These are phyloP conservation scores for Strix uralensis DNA, from an alignment of 2,113 vertebrate genomes.

Conservation along the genomic window DNA sequence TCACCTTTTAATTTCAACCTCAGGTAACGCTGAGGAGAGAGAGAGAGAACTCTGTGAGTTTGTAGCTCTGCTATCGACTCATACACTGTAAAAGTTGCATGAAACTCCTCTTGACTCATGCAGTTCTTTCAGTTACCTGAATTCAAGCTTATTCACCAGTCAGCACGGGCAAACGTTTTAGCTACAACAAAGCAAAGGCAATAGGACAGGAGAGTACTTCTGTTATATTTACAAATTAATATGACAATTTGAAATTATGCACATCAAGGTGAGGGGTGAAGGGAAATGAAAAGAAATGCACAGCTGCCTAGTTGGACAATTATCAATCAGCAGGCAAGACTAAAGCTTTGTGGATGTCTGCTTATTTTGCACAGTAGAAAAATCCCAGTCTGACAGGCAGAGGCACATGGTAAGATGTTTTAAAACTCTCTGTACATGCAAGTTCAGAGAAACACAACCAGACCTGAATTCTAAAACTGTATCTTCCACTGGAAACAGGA, in stretches of 20 bases:
- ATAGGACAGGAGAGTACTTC: background rate
- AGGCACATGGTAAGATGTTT: background rate
- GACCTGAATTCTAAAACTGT: background rate
- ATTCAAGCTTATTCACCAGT: background rate
- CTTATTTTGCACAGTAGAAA: background rate
- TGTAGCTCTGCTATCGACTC: background rate
- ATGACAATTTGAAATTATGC: fast-evolving
- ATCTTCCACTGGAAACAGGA: background rate
- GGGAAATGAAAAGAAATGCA: background rate
- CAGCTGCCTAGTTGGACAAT: background rate
- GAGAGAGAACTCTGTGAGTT: background rate
- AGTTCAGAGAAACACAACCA: background rate
- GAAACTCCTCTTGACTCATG: background rate
- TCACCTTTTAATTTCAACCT: background rate
- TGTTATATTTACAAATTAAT: background rate
- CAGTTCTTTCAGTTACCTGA: background rate
- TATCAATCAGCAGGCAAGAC: background rate
- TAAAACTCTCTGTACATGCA: background rate
- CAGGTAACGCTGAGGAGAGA: background rate
- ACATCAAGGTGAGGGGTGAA: background rate
- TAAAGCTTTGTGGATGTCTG: background rate
- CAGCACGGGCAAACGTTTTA: background rate
- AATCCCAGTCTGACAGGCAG: background rate
- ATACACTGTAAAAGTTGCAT: background rate
- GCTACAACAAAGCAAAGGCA: background rate